phyloP scores from a whole-genome alignment of 92 coral and sea anemone genomes.

The Phenganax stokvisi region DNA sequence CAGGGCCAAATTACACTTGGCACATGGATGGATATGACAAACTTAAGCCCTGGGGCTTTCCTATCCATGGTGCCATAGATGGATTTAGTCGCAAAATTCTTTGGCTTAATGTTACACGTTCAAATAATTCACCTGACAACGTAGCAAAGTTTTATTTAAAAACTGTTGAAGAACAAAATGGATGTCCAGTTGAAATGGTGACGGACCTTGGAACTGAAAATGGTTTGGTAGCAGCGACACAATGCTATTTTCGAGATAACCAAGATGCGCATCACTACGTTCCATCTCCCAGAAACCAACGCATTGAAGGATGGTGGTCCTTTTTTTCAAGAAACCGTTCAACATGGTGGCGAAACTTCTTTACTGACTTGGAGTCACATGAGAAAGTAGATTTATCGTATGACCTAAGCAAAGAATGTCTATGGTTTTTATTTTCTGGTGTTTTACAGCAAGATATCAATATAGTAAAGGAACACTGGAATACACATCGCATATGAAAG shows the following conservation, averaged over 20 bases:
- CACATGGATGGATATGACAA: conserved; percentile 56
- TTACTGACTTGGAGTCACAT: conserved; percentile 50
- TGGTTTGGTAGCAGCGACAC: conserved; percentile 55
- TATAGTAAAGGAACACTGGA: conserved; percentile 60
- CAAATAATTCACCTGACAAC: conserved; percentile 19
- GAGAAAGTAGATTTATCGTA: conserved; percentile 44
- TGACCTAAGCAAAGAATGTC: conserved; percentile 53
- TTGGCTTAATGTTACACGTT: conserved; percentile 22
- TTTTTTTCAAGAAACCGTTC: conserved; percentile 50
- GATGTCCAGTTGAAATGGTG: conserved; percentile 53
- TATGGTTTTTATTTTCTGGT: conserved; percentile 54
- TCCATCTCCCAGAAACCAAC: conserved; percentile 58
- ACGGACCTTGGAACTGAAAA: conserved; percentile 66
- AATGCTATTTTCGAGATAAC: conserved; percentile 54
- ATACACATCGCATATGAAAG: conserved; percentile 54
- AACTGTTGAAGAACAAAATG: conserved; percentile 26
- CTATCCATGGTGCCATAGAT: conserved; percentile 42
- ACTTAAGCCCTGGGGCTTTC: conserved; percentile 29
- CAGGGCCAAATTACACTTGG: conserved; percentile 52
- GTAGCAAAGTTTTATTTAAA: conserved; percentile 24
- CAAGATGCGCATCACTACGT: conserved; percentile 53
- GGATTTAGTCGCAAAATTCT: conserved; percentile 30
- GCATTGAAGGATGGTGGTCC: conserved; percentile 65
- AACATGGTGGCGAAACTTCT: conserved; percentile 51
- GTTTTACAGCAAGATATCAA: conserved; percentile 50